Evolutionary conservation across 1,140 invertebrate genomes (phyloP), one percentile per base, ranked within the genome.

Genomic region (Scaptodrosophila lebanonensis): DNA sequence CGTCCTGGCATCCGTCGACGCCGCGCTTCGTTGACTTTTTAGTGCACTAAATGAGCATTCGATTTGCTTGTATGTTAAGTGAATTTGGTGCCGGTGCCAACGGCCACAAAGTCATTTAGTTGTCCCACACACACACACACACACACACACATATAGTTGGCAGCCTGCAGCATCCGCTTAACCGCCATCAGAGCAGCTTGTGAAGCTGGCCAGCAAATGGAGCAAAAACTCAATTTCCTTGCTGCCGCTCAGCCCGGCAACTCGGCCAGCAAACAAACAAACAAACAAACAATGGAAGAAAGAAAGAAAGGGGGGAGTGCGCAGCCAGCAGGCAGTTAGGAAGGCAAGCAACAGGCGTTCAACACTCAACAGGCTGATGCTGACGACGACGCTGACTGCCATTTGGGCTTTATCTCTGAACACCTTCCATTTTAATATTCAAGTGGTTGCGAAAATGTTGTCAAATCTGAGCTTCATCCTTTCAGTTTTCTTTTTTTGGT

Each of bases 161-260:
- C 22, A 25, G 22, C 3, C 8, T 25, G 3, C 22, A 25, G 22
- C 3, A 25, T 25, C n/a, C n/a, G n/a, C n/a, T n/a, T n/a, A n/a
- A n/a, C n/a, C n/a, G 22, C 22, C 22, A 25, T 8, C 3, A 25
- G 22, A 25, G 22, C 3, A 25, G 3, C n/a, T 25, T 3, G 8
- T 8, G 3, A 4, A 25, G 22, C 22, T 25, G 3, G 22, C 22
- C 22, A 8, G 43, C 53, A 67, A 61, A 61, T 53, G 59, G 35
- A 30, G 17, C 18, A 30, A 39, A 70, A 77, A 57, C 30, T 61
- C 52, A 79, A 77, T 77, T 77, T 77, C 73, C 67, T 62, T 40
- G 49, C 32, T 33, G 32, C 32, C 12, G 3, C 5, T n/a, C 32
- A 33, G 3, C n/a, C n/a, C n/a, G n/a, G n/a, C n/a, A n/a, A n/a